These are phyloP conservation scores for Euplexia lucipara DNA, from an alignment of 2,888 invertebrate genomes.

Conservation along the genomic window DNA sequence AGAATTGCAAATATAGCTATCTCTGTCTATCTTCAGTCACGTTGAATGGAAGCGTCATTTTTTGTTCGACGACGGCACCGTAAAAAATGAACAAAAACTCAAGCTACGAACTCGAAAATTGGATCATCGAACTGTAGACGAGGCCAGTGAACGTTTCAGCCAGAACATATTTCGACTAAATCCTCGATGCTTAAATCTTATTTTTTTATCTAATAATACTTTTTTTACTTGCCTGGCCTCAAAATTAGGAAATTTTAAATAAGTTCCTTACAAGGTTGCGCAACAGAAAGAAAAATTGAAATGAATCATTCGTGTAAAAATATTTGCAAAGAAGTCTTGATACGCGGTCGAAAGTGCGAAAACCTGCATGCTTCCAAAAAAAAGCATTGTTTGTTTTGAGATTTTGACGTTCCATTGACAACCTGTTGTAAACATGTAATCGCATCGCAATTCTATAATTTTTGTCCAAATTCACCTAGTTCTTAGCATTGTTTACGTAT, in stretches of 20 bases:
- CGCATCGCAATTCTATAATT: slow-evolving; percentile 16
- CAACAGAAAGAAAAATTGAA: no score
- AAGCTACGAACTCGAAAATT: slow-evolving; percentile 82
- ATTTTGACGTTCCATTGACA: slow-evolving; percentile 57
- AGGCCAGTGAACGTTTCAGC: slow-evolving; percentile 80
- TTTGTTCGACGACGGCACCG: slow-evolving; percentile 76
- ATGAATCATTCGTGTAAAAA: neutral
- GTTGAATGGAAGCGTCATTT: slow-evolving; percentile 82
- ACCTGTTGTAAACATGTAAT: slow-evolving; percentile 43
- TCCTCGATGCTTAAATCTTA: slow-evolving; percentile 36
- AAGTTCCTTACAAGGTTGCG: neutral
- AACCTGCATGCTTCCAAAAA: slow-evolving; percentile 35
- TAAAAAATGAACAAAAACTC: slow-evolving; percentile 83
- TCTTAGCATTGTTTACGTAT: slow-evolving; percentile 57
- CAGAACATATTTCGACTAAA: slow-evolving; percentile 66
- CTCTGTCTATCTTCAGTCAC: slow-evolving; percentile 74
- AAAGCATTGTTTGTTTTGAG: slow-evolving; percentile 24
- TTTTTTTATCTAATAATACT: slow-evolving; percentile 11
- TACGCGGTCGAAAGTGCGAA: slow-evolving; percentile 2
- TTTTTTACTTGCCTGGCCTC: neutral
- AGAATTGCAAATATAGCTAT: slow-evolving; percentile 72
- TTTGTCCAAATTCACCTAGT: slow-evolving; percentile 44
- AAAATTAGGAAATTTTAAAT: neutral
- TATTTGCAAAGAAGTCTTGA: neutral
- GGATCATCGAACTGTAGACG: slow-evolving; percentile 86